Conservation (phyloP, 2,113 vertebrate genomes). For the Muntiacus muntjak region DNA sequence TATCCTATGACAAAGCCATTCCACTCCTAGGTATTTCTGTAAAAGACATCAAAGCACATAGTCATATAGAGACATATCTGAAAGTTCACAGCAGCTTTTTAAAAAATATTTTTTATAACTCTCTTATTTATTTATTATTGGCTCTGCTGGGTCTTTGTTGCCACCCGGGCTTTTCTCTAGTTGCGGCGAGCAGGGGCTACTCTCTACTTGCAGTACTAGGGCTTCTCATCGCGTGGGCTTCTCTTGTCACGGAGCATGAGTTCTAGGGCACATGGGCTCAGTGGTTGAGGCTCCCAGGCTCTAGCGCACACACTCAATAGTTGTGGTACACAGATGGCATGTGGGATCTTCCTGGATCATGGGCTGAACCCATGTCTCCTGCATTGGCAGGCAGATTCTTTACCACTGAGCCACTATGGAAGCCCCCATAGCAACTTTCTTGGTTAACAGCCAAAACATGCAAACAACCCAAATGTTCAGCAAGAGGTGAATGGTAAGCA, state of each 20-base stretch:
- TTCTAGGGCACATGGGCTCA: background rate
- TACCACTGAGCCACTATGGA: background rate
- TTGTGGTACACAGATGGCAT: background rate
- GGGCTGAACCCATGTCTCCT: background rate
- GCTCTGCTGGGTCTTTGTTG: background rate
- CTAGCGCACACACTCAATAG: background rate
- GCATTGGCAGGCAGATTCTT: background rate
- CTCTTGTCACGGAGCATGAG: background rate
- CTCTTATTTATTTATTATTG: background rate
- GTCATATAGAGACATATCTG: background rate
- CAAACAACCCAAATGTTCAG: background rate
- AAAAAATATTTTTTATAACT: background rate
- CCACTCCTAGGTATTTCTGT: background rate
- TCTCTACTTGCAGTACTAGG: background rate
- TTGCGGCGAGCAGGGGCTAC: background rate
- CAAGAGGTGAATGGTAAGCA: background rate
- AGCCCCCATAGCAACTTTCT: background rate
- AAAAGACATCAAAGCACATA: background rate
- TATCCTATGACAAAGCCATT: background rate
- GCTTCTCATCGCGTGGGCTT: fast-evolving
- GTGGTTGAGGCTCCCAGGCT: background rate
- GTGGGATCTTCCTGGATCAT: background rate
- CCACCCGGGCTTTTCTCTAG: background rate
- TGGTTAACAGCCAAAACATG: background rate
- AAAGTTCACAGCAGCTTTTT: background rate